Conservation (phyloP, 2,888 invertebrate genomes). For the Trachelus stipa region DNA sequence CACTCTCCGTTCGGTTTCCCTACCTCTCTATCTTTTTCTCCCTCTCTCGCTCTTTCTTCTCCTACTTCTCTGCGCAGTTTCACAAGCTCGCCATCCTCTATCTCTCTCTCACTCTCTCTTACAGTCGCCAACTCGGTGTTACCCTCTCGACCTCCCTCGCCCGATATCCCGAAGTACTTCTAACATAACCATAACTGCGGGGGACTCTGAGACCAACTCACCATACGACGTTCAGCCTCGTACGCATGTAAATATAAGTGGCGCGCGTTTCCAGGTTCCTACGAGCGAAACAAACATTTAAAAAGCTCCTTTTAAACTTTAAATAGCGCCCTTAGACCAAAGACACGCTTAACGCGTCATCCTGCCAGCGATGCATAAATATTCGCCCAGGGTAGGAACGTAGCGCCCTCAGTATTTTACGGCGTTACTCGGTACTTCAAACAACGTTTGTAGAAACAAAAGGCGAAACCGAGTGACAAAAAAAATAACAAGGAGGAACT, state of each 20-base stretch:
- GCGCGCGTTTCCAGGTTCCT: background rate
- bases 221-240: background rate
- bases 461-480: background rate
- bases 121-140: background rate
- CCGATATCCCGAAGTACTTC: background rate
- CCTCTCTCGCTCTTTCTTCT: background rate
- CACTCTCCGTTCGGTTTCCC: background rate
- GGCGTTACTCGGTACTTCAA: background rate
- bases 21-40: background rate
- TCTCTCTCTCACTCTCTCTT: background rate
- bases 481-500: background rate
- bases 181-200: background rate
- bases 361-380: background rate
- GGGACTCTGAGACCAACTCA: background rate
- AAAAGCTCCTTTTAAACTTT: background rate
- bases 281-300: background rate
- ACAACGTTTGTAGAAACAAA: background rate
- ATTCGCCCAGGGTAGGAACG: background rate
- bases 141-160: background rate
- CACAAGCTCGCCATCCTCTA: background rate
- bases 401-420: background rate
- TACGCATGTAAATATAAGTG: background rate
- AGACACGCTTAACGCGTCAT: background rate
- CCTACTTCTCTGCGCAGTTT: background rate
- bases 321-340: background rate